Conservation (phyloP, 2,113 vertebrate species). For the Fregata magnificens region DNA sequence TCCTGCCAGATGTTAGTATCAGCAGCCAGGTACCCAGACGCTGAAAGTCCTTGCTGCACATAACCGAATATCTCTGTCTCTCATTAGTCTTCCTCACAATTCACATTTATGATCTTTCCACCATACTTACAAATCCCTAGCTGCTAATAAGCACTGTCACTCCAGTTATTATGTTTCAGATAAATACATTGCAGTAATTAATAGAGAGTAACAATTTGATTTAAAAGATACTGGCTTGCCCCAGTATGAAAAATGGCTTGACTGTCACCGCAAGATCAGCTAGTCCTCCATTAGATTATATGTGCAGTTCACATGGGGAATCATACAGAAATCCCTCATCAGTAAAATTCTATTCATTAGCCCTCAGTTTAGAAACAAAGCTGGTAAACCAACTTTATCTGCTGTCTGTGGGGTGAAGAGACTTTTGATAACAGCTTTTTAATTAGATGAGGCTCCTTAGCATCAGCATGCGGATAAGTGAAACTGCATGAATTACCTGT, state of each 20-base stretch:
- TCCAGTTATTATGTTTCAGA: neutral
- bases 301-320: neutral
- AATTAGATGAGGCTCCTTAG: slow-evolving; percentile 22
- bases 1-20: neutral
- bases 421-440: slow-evolving; percentile 40
- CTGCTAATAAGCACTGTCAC: slow-evolving; percentile 20
- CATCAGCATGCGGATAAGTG: slow-evolving; percentile 1
- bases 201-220: slow-evolving; percentile 16
- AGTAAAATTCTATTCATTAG: slow-evolving; percentile 50
- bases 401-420: slow-evolving; percentile 6
- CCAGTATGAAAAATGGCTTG: neutral
- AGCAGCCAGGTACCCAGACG: neutral
- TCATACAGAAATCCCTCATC: slow-evolving; percentile 22
- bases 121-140: neutral
- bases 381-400: slow-evolving; percentile 46
- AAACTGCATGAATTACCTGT: neutral
- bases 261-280: neutral
- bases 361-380: neutral
- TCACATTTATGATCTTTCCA: neutral
- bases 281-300: neutral
- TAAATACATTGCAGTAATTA: slow-evolving; percentile 21
- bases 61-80: neutral
- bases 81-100: neutral
- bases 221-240: neutral
- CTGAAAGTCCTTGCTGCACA: neutral